Conservation (phyloP, 2,113 vertebrate genomes). For the Xiphophorus hellerii region DNA sequence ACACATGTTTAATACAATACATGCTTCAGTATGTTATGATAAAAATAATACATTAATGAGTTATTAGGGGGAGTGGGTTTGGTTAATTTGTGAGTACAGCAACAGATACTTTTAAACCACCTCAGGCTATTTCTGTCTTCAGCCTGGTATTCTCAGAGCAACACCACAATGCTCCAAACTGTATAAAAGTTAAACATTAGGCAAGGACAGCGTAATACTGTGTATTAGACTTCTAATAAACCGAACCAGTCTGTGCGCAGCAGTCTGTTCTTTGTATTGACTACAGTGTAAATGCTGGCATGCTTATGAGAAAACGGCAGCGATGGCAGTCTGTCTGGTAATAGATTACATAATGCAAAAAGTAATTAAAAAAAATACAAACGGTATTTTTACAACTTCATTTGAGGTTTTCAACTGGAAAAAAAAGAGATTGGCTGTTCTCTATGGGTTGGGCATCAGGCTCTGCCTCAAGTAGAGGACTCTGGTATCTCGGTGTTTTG, state of each 20-base stretch:
- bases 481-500: not conserved
- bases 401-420: too few relatives aligned
- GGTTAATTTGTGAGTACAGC: not conserved
- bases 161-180: not conserved
- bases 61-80: not conserved
- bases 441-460: not conserved
- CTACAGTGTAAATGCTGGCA: not conserved
- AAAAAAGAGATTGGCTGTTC: not conserved
- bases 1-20: not conserved
- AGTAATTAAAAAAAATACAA: not conserved
- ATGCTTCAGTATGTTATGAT: not conserved
- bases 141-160: not conserved
- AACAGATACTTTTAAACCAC: not conserved
- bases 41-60: not conserved
- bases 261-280: not conserved
- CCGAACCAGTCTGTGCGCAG: not conserved
- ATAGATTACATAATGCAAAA: not conserved
- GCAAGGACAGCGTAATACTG: not conserved
- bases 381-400: not conserved
- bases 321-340: not conserved
- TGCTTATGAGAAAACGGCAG: not conserved
- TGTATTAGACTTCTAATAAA: conserved; percentile 2
- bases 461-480: not conserved
- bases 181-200: conserved; percentile 20
- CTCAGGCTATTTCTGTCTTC: not conserved